These are phyloP conservation scores for Escarpia spicata DNA, from an alignment of 2,888 invertebrate genomes.

Conservation along the genomic window DNA sequence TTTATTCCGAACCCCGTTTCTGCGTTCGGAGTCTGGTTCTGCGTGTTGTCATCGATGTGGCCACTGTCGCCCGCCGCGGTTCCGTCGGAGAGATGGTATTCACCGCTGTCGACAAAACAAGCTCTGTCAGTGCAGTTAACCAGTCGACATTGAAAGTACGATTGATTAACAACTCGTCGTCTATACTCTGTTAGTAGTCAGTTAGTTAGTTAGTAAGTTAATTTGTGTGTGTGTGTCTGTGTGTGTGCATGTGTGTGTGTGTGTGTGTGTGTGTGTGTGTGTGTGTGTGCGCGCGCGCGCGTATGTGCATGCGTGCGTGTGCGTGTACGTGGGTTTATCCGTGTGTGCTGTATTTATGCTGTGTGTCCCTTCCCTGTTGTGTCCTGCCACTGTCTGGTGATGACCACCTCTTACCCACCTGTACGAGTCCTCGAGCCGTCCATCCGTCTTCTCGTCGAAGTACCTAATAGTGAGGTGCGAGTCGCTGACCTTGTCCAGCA, in stretches of 20 bases:
- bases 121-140: not conserved
- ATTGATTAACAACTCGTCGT: too few relatives aligned
- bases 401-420: not conserved
- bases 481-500: not conserved
- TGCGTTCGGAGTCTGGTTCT: not conserved
- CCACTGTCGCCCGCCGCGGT: not conserved
- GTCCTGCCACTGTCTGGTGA: too few relatives aligned
- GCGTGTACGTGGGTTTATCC: not conserved
- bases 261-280: not conserved
- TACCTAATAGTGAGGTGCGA: not conserved
- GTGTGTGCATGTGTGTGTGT: not conserved
- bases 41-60: not conserved
- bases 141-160: not conserved
- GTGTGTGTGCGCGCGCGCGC: not conserved
- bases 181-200: too few relatives aligned
- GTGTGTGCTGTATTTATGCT: too few relatives aligned
- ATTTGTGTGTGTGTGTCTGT: not conserved
- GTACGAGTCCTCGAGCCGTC: not conserved
- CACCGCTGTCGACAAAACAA: not conserved
- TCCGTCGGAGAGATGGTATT: not conserved
- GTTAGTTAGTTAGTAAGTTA: too few relatives aligned
- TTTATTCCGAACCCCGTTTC: not conserved
- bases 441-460: conserved; percentile 2
- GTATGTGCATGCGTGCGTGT: not conserved
- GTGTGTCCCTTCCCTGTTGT: too few relatives aligned